phyloP scores from a whole-genome alignment of 2,888 invertebrate species.

The Limnephilus lunatus region DNA sequence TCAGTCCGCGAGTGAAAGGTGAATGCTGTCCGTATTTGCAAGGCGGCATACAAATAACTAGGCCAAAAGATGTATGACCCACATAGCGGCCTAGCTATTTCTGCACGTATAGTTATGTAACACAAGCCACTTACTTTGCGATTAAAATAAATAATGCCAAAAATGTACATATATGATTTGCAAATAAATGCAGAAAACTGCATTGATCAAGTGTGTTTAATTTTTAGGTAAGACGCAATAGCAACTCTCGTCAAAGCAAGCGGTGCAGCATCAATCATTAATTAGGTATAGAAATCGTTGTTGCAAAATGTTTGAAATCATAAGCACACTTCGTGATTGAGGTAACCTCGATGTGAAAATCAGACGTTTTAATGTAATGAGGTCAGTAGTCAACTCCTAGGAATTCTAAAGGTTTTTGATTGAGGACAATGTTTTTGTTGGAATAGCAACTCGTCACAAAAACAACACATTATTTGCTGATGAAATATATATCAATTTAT shows the following conservation, averaged over 20 bases:
- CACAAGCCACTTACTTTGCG: background rate
- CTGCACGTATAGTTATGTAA: constrained; percentile 15
- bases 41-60: constrained; percentile 46
- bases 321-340: constrained; percentile 36
- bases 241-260: constrained; percentile 15
- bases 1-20: constrained; percentile 48
- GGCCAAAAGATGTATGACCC: constrained; percentile 49
- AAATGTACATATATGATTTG: background rate
- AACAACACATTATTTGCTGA: background rate
- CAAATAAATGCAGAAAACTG: background rate
- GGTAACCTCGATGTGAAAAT: constrained; percentile 27
- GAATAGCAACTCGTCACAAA: background rate
- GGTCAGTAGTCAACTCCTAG: constrained; percentile 9
- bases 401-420: constrained; percentile 17
- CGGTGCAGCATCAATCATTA: constrained; percentile 31
- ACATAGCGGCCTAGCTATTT: constrained; percentile 32
- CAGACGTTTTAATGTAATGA: constrained; percentile 31
- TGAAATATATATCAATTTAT: background rate
- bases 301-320: constrained; percentile 33
- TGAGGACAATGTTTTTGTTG: background rate
- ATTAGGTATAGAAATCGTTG: background rate
- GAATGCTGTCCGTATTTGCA: constrained; percentile 50
- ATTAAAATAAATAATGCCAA: background rate
- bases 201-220: background rate
- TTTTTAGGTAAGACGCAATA: background rate